These are phyloP conservation scores for Nesoenas mayeri DNA, from an alignment of 2,113 vertebrate species.

Conservation along the genomic window DNA sequence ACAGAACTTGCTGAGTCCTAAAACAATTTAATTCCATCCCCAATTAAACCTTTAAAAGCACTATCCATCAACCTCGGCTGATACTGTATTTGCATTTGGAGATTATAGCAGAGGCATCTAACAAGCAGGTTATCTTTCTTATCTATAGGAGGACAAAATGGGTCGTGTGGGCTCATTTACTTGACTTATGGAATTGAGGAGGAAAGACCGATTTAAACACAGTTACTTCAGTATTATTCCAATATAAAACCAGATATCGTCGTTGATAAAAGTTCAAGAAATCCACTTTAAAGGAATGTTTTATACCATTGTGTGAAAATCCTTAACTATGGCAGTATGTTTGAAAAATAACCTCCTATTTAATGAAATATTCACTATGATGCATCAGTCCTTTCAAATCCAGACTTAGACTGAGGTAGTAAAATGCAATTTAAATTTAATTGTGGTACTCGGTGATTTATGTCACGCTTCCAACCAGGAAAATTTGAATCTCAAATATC, in stretches of 20 bases:
- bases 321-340: constrained; percentile 1
- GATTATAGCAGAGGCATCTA: not conserved
- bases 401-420: constrained; percentile 11
- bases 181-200: not conserved
- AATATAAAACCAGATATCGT: not conserved
- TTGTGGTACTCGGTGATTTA: constrained; percentile 58
- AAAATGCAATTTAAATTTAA: constrained; percentile 61
- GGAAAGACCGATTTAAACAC: constrained; percentile 10
- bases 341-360: constrained; percentile 49
- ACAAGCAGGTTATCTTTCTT: constrained; percentile 10
- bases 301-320: constrained; percentile 30
- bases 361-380: constrained; percentile 48
- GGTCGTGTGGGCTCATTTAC: constrained; percentile 1
- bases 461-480: constrained; percentile 27
- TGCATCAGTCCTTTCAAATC: constrained; percentile 28
- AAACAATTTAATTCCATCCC: constrained; percentile 50
- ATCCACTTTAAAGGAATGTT: constrained; percentile 26
- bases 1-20: constrained; percentile 47
- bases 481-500: constrained; percentile 53
- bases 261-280: constrained; percentile 38
- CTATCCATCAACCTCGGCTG: constrained; percentile 36
- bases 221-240: not conserved
- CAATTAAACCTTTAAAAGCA: constrained; percentile 63
- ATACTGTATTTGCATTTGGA: constrained; percentile 39
- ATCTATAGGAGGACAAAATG: not conserved